Conservation (phyloP, 1,140 invertebrate genomes). For the Drosophila trapezifrons region DNA sequence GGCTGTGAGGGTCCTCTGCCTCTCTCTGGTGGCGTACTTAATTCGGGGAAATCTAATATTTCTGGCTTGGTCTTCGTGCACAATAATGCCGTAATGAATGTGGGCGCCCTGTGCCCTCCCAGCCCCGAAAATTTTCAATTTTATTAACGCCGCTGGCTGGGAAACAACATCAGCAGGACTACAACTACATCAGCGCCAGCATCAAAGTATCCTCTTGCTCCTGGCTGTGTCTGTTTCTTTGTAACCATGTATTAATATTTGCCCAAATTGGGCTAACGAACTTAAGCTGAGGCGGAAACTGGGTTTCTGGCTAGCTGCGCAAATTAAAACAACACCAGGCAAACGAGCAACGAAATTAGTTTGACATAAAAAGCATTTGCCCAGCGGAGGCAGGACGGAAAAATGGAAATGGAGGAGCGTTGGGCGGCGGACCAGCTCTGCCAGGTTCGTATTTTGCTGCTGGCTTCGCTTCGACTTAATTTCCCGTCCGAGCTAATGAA, state of each 20-base stretch:
- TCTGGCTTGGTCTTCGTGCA: conserved; percentile 44
- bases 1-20: conserved; percentile 34
- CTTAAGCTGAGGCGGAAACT: conserved; percentile 64
- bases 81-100: conserved; percentile 77
- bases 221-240: conserved; percentile 50
- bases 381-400: conserved; percentile 21
- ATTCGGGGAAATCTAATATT: conserved; percentile 72
- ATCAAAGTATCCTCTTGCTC: conserved; percentile 13
- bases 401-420: conserved; percentile 1
- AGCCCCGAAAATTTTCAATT: conserved; percentile 70
- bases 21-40: conserved; percentile 26
- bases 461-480: conserved; percentile 3
- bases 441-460: conserved; percentile 3
- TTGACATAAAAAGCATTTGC: conserved; percentile 73
- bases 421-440: conserved; percentile 1
- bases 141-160: conserved; percentile 50
- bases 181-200: conserved; percentile 1
- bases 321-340: conserved; percentile 79
- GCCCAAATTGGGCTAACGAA: conserved; percentile 79
- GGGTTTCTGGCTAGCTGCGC: conserved; percentile 53
- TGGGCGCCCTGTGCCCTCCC: conserved; percentile 33
- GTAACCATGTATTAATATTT: conserved; percentile 80
- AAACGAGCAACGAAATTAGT: conserved; percentile 79
- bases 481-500: conserved; percentile 63
- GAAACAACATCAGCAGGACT: conserved; percentile 11